Base-by-base conservation (phyloP, 2,797 vertebrate species). In the Arctocebus calabarensis region DNA sequence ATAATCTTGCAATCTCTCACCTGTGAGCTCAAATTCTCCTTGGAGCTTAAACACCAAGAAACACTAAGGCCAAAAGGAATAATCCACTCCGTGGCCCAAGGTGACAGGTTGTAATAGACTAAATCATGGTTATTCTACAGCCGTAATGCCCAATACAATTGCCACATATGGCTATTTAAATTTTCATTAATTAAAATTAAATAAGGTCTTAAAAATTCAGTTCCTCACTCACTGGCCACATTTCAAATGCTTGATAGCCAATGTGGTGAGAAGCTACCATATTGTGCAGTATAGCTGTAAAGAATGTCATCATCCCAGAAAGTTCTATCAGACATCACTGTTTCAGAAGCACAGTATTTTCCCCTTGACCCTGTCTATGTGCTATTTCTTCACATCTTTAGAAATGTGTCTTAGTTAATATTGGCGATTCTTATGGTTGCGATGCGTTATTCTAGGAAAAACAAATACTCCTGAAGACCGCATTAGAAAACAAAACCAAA, bases 321-420 rank as follows among this genome's bases (percentile, higher is more conserved):
- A 34, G 37, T 89, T 89, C 70, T 87, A 23, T 37, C 68, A 23
- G 45, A 57, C 16, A 17, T 29, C 71, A 45, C 61, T 75, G 25
- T 92, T 93, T 37, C 43, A 61, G 40, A 73, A 29, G 29, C 8
- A 48, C 34, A 27, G 19, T 7, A 2, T 71, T 73, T 83, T 59
- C 45, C 61, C 88, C 45, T 94, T 88, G 45, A 75, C 29, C 37
- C 62, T 90, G 40, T n/a, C 34, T 34, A 55, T 40, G 43, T 74
- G 59, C n/a, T 84, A 12, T 84, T 94, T 95, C 61, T 75, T 90
- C 43, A 94, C n/a, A 90, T 82, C 61, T 55, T 84, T 90, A 88
- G 61, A 93, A 90, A 84, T 87, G 14, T 61, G 59, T 84, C 45
- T 87, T 61, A 93, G 8, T 87, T 94, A 92, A 66, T 92, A 29